Base-by-base conservation (phyloP, 2,113 vertebrate species). In the Aix galericulata region DNA sequence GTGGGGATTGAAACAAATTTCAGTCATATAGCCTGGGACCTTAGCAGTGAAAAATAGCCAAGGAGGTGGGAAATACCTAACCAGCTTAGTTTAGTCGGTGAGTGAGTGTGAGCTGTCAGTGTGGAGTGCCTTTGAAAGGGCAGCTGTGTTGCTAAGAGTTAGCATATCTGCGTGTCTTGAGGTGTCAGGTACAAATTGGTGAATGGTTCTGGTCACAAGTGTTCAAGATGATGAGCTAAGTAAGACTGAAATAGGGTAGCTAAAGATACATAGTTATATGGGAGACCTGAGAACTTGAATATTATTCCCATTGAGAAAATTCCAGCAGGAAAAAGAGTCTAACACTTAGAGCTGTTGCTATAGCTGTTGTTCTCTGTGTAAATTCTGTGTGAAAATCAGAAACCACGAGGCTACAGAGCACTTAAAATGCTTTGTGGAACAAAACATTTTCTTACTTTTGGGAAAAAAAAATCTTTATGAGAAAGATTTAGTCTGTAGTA, bases 121-220 rank as follows among this genome's bases (percentile, higher is more conserved):
- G 1, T 31, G 36, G n/a, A 52, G 27, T 13, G 1, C 40, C 15
- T 31, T 23, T 58, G 31, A 46, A 87, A 60, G 50, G n/a, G 9
- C 18, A 52, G 2, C 26, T 69, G 12, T 64, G 63, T 73, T 64
- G 16, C 6, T 40, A 12, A 12, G 11, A 50, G 23, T 23, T 16
- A 48, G 16, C 6, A 5, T 0, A 1, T 4, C 4, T 34, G 29
- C 58, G 38, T 25, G 17, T 32, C 29, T 46, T 52, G 63, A 81
- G 13, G 5, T 27, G 18, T 38, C 8, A 13, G 8, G 0, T 31
- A 8, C 7, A 8, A 4, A 9, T 23, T 17, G 0, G 2, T 15
- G n/a, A 38, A 26, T n/a, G 36, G 31, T 62, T 85, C 23, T 42
- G 59, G 8, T 67, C 60, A 42, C 36, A n/a, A 1, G 0, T 48